Base-by-base conservation (phyloP, 1,140 invertebrate species). In the Ostrea edulis region DNA sequence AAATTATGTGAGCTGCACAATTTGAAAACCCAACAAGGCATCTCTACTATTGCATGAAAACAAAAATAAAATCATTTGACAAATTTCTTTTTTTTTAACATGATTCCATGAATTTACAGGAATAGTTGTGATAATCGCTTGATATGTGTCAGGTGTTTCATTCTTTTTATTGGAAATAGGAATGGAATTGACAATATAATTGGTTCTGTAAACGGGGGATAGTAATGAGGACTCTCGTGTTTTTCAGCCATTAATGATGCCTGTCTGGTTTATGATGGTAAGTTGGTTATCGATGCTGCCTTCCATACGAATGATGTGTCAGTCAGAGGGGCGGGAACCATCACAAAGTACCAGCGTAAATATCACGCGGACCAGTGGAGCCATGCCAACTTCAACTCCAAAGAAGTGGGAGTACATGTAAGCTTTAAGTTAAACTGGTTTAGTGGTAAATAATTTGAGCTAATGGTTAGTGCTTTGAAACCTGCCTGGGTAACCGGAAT, bases 221-320 rank as follows among this genome's bases (percentile, higher is more conserved):
- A 62, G n/a, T 62, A 62, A 62, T 29, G 44, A 81, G 71, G 12
- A 4, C 25, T 81, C 44, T 65, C 8, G 84, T 88, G 58, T 35
- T 55, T 91, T 95, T n/a, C 91, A 96, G 97, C 97, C 17, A 96
- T 97, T 88, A 96, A 96, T 77, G 95, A 96, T 87, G 95, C 96
- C 22, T 97, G 96, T 53, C 92, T 97, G 11, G 96, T 97, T 4
- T 97, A 97, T 94, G 96, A 97, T 92, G 96, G 96, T 54, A 96
- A 96, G 17, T 92, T 97, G 52, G 96, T 97, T 2, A 97, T 97
- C 65, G 96, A 97, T 90, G 93, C 95, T 0, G 93, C 96, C 35
- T 97, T 96, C 91, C 95, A 96, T 65, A 97, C 97, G 0, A 97
- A 97, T 93, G 97, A 97, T 92, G 95, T 96, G 0, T 94, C 94